Percentiles rank a stretch among this genome's conserved stretches.
phyloP scores from a whole-genome alignment of 2,888 invertebrate genomes.

The Hirtodrosophila confusa region DNA sequence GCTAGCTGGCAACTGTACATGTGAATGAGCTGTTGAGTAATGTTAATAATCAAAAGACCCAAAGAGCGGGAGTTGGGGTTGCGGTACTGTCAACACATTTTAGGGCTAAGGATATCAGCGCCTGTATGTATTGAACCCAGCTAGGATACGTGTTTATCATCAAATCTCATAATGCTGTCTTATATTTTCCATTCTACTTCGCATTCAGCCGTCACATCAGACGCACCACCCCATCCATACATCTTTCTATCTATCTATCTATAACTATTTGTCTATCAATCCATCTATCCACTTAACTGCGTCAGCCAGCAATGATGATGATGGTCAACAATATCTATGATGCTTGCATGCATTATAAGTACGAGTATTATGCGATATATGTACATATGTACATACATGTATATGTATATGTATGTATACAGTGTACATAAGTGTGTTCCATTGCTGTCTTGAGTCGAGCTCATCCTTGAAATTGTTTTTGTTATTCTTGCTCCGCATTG shows the following conservation, averaged over 20 bases:
- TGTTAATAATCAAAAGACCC: conserved; percentile 36
- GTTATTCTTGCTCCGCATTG: conserved; percentile 10
- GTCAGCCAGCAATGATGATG: conserved; percentile 40
- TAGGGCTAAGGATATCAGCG: conserved; percentile 16
- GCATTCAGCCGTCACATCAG: background rate
- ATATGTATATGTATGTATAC: conserved; percentile 7
- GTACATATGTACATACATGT: background rate
- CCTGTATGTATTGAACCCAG: conserved; percentile 11
- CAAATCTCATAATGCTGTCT: conserved; percentile 31
- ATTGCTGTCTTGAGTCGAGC: conserved; percentile 2
- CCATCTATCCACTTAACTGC: conserved; percentile 56
- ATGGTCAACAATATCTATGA: conserved; percentile 39
- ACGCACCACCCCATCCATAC: conserved; percentile 6
- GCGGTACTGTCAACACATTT: background rate
- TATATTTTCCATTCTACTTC: background rate
- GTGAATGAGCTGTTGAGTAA: conserved; percentile 32
- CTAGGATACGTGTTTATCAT: conserved; percentile 41
- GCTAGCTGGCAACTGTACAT: conserved; percentile 44
- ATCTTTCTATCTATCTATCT: conserved; percentile 36
- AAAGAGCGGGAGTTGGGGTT: background rate
- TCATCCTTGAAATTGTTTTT: conserved; percentile 1
- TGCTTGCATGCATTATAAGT: conserved; percentile 40
- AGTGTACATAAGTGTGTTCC: background rate
- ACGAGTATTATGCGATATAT: background rate
- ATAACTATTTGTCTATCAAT: conserved; percentile 65